A percentile compares a stretch with the other conserved stretches of the same genome.
phyloP scores from a whole-genome alignment of 2,113 vertebrate genomes.

The Papio anubis region DNA sequence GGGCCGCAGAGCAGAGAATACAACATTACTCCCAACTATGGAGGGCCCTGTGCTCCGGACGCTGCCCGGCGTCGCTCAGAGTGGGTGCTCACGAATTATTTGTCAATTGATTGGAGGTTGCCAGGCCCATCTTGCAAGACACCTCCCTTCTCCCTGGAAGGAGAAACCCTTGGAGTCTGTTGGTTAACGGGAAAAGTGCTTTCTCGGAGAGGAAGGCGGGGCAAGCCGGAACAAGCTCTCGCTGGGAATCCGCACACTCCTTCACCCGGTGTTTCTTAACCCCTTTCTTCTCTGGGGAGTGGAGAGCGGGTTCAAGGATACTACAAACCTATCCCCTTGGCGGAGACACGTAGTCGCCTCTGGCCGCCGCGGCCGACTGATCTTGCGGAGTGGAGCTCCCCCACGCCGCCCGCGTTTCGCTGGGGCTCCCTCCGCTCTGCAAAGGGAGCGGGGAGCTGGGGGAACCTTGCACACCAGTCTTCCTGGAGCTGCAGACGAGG shows the following conservation, averaged over 20 bases:
- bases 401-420: neutral
- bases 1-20: neutral
- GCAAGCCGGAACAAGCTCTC: neutral
- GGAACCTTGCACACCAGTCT: neutral
- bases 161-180: constrained; percentile 38
- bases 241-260: neutral
- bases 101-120: neutral
- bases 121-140: neutral
- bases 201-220: constrained; percentile 29
- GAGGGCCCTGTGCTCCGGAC: neutral
- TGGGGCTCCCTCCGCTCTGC: neutral
- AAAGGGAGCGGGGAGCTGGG: neutral
- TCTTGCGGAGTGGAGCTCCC: constrained; percentile 40
- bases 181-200: constrained; percentile 59
- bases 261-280: neutral
- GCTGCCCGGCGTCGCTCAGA: neutral
- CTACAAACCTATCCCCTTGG: neutral
- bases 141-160: constrained; percentile 36
- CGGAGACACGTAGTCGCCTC: neutral
- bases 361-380: neutral
- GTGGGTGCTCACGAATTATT: neutral
- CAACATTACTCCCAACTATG: too few species aligned
- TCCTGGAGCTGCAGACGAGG: constrained; percentile 30
- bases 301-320: neutral
- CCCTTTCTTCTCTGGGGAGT: neutral